Conservation (phyloP, 2,113 vertebrate species). For the Melanotaenia duboulayi region DNA sequence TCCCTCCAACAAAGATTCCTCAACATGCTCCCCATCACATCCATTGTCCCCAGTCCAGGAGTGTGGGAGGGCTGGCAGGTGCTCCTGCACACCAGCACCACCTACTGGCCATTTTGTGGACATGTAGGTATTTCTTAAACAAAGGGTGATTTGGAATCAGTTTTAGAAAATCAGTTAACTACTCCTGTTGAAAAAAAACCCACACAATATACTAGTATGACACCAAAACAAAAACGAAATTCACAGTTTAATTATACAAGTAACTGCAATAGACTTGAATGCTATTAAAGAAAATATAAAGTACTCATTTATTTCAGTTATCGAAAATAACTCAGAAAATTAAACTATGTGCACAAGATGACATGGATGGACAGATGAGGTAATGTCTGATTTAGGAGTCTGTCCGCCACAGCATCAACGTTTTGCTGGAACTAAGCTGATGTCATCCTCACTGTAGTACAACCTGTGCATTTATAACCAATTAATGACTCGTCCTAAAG, state of each 20-base stretch:
- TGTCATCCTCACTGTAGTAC: conserved; percentile 52
- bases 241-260: not conserved
- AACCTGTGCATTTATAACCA: conserved; percentile 59
- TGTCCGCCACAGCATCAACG: conserved; percentile 39
- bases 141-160: conserved; percentile 63
- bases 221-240: not conserved
- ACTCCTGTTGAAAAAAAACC: not conserved
- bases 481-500: conserved; percentile 5
- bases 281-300: not conserved
- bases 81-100: conserved; percentile 38
- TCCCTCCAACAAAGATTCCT: conserved; percentile 72
- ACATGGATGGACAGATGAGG: conserved; percentile 53
- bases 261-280: not conserved
- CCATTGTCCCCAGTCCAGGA: conserved; percentile 70
- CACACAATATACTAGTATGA: not conserved
- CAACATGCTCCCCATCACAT: conserved; percentile 54
- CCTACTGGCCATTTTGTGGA: conserved; percentile 54
- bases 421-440: conserved; percentile 69
- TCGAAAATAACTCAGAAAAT: not conserved
- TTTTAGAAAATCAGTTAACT: not conserved
- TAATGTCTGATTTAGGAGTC: conserved; percentile 66
- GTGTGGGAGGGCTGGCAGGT: conserved; percentile 23
- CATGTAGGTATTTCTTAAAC: conserved; percentile 42
- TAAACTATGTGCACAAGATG: not conserved
- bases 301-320: not conserved